Evolutionary conservation across 1,140 invertebrate genomes (phyloP).

Genomic region (Idris sp.): DNA sequence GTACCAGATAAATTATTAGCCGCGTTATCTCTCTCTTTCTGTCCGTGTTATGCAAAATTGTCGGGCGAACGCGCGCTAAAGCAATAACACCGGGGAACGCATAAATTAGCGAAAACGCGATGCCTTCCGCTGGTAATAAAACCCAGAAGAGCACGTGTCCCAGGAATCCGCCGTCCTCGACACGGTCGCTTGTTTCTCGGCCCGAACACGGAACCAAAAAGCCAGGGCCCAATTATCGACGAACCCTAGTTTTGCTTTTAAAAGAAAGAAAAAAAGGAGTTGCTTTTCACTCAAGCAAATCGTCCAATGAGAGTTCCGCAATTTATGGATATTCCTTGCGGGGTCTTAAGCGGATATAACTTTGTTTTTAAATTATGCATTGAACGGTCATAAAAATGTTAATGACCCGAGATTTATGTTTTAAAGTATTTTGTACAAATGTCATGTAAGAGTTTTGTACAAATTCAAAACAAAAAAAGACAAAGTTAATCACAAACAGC

Average conservation of each 20-base stretch:
- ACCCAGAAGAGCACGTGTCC: slow-evolving; percentile 10
- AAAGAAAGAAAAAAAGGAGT: too few species aligned
- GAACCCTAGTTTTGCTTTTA: slow-evolving; percentile 3
- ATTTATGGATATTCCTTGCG: slow-evolving; percentile 30
- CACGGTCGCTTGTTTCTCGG: slow-evolving; percentile 9
- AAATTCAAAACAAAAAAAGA: too few species aligned
- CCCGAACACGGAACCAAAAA: slow-evolving; percentile 10
- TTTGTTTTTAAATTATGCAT: slow-evolving; percentile 15
- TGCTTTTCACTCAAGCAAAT: slow-evolving; percentile 6
- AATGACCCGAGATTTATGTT: too few species aligned
- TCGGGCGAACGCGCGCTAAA: slow-evolving; percentile 25
- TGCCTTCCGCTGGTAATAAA: slow-evolving; percentile 9
- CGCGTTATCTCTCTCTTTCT: slow-evolving; percentile 29
- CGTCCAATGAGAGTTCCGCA: background rate
- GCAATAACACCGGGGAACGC: slow-evolving; percentile 13
- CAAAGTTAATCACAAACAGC: too few species aligned
- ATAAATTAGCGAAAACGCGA: slow-evolving; percentile 33
- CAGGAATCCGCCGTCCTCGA: slow-evolving; percentile 7
- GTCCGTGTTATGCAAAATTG: slow-evolving; percentile 22
- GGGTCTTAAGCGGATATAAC: slow-evolving; percentile 5
- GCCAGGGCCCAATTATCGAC: slow-evolving; percentile 15
- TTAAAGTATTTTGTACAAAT: too few species aligned
- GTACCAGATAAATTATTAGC: slow-evolving; percentile 46
- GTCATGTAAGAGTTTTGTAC: too few species aligned
- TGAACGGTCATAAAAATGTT: background rate